phyloP scores from a whole-genome alignment of 2,113 vertebrate species.

The Aspiorhynchus laticeps region DNA sequence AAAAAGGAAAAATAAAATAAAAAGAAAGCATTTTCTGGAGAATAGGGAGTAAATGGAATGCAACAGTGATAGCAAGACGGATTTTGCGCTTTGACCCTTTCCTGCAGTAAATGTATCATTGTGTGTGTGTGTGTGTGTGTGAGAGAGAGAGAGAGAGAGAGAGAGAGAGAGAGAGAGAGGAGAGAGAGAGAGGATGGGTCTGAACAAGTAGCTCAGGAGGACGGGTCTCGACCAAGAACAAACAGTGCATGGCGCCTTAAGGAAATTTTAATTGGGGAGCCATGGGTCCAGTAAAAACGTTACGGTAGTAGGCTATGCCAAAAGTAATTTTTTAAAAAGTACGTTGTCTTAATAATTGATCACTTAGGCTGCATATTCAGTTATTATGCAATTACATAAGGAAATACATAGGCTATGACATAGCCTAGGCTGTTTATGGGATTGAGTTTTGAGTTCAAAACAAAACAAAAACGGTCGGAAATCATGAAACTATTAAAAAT shows the following conservation, averaged over 20 bases:
- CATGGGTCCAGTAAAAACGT: neutral
- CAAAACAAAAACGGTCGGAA: no score
- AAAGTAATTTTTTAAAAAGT: neutral
- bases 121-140: neutral
- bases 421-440: no score
- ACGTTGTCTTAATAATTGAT: neutral
- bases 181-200: constrained; percentile 17
- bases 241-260: neutral
- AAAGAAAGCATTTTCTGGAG: neutral
- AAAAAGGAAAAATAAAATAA: neutral
- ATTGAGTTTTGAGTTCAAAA: no score
- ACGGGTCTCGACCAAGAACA: constrained; percentile 6
- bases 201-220: neutral
- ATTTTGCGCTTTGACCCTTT: constrained; percentile 47
- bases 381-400: neutral
- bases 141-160: neutral
- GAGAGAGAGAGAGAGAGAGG: neutral
- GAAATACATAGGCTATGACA: no score
- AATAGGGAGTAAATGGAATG: constrained; percentile 23
- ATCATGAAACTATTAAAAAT: no score
- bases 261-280: neutral
- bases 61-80: constrained; percentile 39
- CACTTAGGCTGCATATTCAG: neutral
- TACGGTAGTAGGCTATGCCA: neutral
- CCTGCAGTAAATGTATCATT: constrained; percentile 27